Evolutionary conservation across 2,888 invertebrate species (phyloP), one percentile per base, ranked within the genome.

Genomic region (Timandra comae): DNA sequence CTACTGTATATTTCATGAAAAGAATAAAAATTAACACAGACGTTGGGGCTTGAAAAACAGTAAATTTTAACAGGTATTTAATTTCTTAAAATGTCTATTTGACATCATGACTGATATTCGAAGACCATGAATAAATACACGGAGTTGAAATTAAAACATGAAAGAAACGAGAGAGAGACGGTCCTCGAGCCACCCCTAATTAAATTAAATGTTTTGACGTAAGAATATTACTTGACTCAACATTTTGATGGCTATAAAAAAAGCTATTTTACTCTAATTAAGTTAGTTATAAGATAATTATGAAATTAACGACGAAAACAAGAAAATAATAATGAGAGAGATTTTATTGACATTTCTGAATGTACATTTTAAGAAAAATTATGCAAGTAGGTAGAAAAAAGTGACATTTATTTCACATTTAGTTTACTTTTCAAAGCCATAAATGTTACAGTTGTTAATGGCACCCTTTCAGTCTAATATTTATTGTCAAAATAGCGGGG

Each of bases 401-500:
- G n/a, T n/a, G n/a, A n/a, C n/a, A n/a, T n/a, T n/a, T n/a, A n/a
- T n/a, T n/a, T n/a, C n/a, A n/a, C n/a, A n/a, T n/a, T n/a, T n/a
- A n/a, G n/a, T n/a, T n/a, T n/a, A n/a, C n/a, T n/a, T n/a, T n/a
- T n/a, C n/a, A n/a, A n/a, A n/a, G n/a, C n/a, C n/a, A n/a, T n/a
- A n/a, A n/a, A 16, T 16, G 16, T 16, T 16, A 16, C 4, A 5
- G 30, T 40, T 29, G 30, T 41, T 27, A 40, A 39, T 38, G 27
- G 22, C 32, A 29, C 16, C 16, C 16, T 16, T 16, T 16, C 6
- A 6, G 31, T 23, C 21, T 22, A 30, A 37, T 45, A 49, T 59
- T 49, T 57, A 56, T 52, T 53, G 43, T 34, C 40, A 41, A 48
- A 60, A 53, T 54, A 53, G 46, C 44, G 49, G 51, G 53, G 52